These are phyloP conservation scores for Tillus elongatus DNA, from an alignment of 2,888 invertebrate species.

Conservation along the genomic window DNA sequence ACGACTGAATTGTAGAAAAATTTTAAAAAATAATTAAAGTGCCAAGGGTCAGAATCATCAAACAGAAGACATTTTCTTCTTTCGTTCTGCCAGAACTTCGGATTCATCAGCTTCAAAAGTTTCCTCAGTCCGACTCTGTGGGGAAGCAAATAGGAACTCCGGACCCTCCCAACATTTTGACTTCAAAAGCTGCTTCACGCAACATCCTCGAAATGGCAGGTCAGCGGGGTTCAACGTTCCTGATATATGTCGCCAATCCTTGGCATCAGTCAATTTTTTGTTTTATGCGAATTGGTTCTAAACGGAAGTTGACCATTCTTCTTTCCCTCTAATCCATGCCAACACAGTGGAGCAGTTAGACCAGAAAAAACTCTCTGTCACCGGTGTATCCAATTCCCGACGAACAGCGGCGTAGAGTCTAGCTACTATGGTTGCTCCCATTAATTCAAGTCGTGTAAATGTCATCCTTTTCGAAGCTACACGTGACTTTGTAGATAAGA, in stretches of 20 bases:
- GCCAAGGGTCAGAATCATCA: too few species aligned
- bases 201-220: constrained; percentile 29
- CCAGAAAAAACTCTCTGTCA: constrained; percentile 22
- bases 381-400: constrained; percentile 13
- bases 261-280: constrained; percentile 12
- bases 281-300: constrained; percentile 27
- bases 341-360: constrained; percentile 25
- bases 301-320: constrained; percentile 25
- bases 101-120: too few species aligned
- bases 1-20: too few species aligned
- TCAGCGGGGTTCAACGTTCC: constrained; percentile 30
- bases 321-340: constrained; percentile 23
- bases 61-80: too few species aligned
- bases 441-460: constrained; percentile 27
- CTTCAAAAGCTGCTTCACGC: constrained; percentile 21
- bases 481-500: constrained; percentile 24
- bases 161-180: constrained; percentile 32
- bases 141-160: constrained; percentile 23
- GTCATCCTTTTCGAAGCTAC: constrained; percentile 24
- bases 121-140: too few species aligned
- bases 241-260: constrained; percentile 27
- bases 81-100: too few species aligned
- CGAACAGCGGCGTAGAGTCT: constrained; percentile 17
- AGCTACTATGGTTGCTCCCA: constrained; percentile 24
- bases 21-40: too few species aligned